Percentiles rank a stretch among this genome's conserved stretches.
These are phyloP conservation scores for Harpalus rufipes DNA, from an alignment of 2,888 invertebrate genomes.

Conservation along the genomic window DNA sequence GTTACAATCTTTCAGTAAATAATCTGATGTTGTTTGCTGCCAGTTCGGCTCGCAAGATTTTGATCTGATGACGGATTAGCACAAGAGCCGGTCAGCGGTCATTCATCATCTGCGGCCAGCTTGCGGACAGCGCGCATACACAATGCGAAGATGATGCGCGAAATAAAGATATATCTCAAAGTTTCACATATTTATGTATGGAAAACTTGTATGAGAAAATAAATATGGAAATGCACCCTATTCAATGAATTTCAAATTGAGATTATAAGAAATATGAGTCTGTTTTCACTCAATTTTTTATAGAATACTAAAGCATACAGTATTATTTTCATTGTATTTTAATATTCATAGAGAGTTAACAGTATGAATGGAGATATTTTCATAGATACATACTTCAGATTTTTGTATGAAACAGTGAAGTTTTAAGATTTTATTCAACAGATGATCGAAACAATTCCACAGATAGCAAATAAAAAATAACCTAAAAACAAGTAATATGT, in stretches of 20 bases:
- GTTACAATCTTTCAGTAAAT: not conserved
- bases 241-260: slow-evolving; percentile 25
- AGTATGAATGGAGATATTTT: not conserved
- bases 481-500: too few species aligned
- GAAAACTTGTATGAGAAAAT: slow-evolving; percentile 18
- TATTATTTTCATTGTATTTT: not conserved
- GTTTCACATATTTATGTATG: slow-evolving; percentile 17
- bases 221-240: slow-evolving; percentile 18
- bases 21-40: not conserved
- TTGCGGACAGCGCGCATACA: slow-evolving; percentile 17
- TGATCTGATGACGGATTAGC: slow-evolving; percentile 42
- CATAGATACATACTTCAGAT: not conserved
- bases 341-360: not conserved
- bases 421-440: not conserved
- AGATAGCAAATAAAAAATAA: too few species aligned
- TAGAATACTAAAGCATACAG: not conserved
- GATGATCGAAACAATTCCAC: not conserved
- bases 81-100: not conserved
- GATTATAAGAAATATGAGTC: slow-evolving; percentile 7
- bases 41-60: not conserved
- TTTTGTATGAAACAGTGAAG: not conserved
- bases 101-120: slow-evolving; percentile 36
- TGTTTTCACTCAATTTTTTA: not conserved
- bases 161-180: slow-evolving; percentile 21
- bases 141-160: slow-evolving; percentile 38